These are phyloP conservation scores for Petrocephalus microphthalmus DNA, from an alignment of 2,113 vertebrate genomes.

Conservation along the genomic window DNA sequence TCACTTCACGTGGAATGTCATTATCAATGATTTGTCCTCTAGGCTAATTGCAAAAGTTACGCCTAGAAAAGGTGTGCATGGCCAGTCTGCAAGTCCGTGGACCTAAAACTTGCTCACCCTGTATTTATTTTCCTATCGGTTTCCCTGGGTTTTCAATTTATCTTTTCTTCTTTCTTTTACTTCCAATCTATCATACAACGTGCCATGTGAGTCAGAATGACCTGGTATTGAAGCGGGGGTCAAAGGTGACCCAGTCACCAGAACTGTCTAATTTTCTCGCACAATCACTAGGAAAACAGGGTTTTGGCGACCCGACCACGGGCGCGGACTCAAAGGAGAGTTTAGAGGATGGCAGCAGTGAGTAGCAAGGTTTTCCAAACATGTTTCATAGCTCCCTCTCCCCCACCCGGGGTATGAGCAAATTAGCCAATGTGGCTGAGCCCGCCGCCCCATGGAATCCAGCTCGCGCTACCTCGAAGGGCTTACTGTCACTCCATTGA, in stretches of 20 bases:
- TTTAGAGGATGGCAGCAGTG: background rate
- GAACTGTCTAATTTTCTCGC: background rate
- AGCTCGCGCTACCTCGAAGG: background rate
- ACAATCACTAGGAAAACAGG: background rate
- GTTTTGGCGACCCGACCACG: background rate
- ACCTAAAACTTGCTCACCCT: background rate
- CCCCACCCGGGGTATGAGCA: background rate
- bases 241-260: background rate
- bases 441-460: background rate
- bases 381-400: background rate
- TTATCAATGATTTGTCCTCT: background rate
- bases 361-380: background rate
- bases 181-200: constrained; percentile 6
- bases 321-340: background rate
- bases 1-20: background rate
- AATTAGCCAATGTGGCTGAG: background rate
- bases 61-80: background rate
- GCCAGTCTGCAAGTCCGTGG: background rate
- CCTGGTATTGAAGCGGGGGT: background rate
- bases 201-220: background rate
- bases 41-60: background rate
- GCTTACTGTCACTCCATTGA: background rate
- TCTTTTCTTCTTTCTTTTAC: background rate
- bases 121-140: background rate
- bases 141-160: background rate